These are phyloP conservation scores for Gymnoscelis rufifasciata DNA, from an alignment of 2,888 invertebrate genomes.

Conservation along the genomic window DNA sequence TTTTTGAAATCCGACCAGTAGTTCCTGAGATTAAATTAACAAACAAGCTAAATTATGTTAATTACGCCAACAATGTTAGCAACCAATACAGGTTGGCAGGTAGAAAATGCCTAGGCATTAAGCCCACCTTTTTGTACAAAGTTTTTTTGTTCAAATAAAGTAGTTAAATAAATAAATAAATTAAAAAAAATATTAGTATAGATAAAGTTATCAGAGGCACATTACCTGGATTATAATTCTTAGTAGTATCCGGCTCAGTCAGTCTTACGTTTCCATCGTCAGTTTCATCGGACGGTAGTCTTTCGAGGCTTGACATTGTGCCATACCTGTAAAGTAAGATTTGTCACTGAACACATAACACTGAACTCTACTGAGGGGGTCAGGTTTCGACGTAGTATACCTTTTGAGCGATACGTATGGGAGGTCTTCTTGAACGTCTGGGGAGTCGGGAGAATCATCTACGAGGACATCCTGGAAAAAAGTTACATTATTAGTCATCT, in stretches of 20 bases:
- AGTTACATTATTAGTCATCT: not conserved
- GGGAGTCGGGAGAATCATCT: slow-evolving; percentile 85
- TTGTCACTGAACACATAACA: slow-evolving; percentile 15
- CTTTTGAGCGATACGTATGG: slow-evolving; percentile 85
- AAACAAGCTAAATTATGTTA: too few species aligned
- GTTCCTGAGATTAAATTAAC: too few species aligned
- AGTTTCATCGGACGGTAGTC: slow-evolving; percentile 81
- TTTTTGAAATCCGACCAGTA: too few species aligned
- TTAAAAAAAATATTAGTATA: too few species aligned
- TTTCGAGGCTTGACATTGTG: slow-evolving; percentile 85
- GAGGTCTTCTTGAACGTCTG: slow-evolving; percentile 83
- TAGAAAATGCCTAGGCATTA: too few species aligned
- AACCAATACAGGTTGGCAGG: too few species aligned
- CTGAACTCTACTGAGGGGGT: not conserved
- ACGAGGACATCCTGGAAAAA: slow-evolving; percentile 67
- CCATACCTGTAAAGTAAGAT: slow-evolving; percentile 74
- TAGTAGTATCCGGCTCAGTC: slow-evolving; percentile 60
- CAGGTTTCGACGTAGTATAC: slow-evolving; percentile 34
- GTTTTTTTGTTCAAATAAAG: too few species aligned
- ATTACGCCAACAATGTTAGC: too few species aligned
- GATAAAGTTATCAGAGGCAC: too few species aligned
- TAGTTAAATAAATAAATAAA: too few species aligned
- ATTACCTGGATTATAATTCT: slow-evolving; percentile 53
- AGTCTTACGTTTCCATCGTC: slow-evolving; percentile 78
- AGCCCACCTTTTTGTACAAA: too few species aligned